Evolutionary conservation across 2,888 invertebrate genomes (phyloP), one percentile per base, ranked within the genome.

Genomic region (Acronicta leporina): DNA sequence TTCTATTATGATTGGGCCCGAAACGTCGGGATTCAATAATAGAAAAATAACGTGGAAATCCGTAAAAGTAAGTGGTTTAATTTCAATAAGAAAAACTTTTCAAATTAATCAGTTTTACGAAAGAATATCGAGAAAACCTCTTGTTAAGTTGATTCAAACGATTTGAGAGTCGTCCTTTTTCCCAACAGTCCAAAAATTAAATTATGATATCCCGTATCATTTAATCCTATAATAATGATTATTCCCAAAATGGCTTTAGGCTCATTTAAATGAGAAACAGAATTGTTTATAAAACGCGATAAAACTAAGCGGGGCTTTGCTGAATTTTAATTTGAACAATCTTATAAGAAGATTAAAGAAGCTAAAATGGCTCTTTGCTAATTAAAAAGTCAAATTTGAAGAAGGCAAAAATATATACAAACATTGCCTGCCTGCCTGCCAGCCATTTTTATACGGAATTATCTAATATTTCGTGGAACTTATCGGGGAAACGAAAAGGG

Each of bases 301-400:
- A 82, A 82, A 85, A 85, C 83, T 86, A 87, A 89, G 85, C 61
- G 75, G 75, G 73, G 82, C 84, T 88, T 85, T 84, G 62, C 83
- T 79, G 86, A 90, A 90, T 91, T 90, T 89, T 88, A 91, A 91
- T 91, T 89, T 86, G 81, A 75, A 82, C 86, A 86, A 89, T 90
- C 88, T 89, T 84, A 83, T 91, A 92, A 92, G 91, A 87, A 87
- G 91, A 91, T 92, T 89, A 87, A 81, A 83, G 73, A 77, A 84
- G 77, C 80, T 82, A 81, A 84, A 81, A 86, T 87, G 83, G 83
- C 86, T 85, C 82, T 81, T 68, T 61, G 66, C 86, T 89, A 90
- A 92, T 92, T 92, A 92, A 91, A 91, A 91, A 91, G 91, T 90
- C 88, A 89, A 91, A 90, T 91, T 87, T 82, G 84, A 84, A 80